phyloP scores from a whole-genome alignment of 2,797 vertebrate genomes.

The Macroramphosus scolopax region DNA sequence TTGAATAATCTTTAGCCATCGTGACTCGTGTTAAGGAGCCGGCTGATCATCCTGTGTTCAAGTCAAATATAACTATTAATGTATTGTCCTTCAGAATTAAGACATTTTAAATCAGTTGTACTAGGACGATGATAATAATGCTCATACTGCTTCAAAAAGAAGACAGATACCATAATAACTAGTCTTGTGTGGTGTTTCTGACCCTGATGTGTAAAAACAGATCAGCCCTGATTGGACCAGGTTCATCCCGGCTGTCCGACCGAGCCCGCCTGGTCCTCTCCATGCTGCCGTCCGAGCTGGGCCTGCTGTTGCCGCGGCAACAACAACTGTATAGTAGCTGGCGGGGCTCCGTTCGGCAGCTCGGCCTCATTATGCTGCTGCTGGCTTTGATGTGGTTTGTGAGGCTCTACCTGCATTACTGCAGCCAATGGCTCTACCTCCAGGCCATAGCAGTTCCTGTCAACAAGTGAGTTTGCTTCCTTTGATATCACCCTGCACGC shows the following conservation, averaged over 20 bases:
- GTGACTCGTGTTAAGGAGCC: no score
- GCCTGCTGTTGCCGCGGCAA: conserved; percentile 64
- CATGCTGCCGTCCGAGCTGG: conserved; percentile 81
- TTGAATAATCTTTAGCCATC: no score
- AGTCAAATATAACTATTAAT: no score
- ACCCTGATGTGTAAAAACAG: conserved; percentile 42
- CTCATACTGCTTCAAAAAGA: neutral
- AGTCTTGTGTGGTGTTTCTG: no score
- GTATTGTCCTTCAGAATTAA: no score
- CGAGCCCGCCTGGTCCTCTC: conserved; percentile 68
- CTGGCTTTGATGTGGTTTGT: conserved; percentile 88
- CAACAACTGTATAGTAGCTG: conserved; percentile 57
- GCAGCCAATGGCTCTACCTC: conserved; percentile 94
- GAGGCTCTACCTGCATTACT: conserved; percentile 93
- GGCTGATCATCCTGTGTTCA: no score
- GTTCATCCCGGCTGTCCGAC: conserved; percentile 41
- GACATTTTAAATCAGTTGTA: no score
- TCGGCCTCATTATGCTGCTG: conserved; percentile 81
- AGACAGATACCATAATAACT: no score
- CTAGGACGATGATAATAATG: no score
- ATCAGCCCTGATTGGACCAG: conserved; percentile 23
- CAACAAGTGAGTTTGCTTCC: conserved; percentile 87
- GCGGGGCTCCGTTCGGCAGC: conserved; percentile 66
- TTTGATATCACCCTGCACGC: conserved; percentile 70
- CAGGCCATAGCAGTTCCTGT: conserved; percentile 85